Evolutionary conservation across 2,113 vertebrate species (phyloP).

Genomic region (Centropus bengalensis): DNA sequence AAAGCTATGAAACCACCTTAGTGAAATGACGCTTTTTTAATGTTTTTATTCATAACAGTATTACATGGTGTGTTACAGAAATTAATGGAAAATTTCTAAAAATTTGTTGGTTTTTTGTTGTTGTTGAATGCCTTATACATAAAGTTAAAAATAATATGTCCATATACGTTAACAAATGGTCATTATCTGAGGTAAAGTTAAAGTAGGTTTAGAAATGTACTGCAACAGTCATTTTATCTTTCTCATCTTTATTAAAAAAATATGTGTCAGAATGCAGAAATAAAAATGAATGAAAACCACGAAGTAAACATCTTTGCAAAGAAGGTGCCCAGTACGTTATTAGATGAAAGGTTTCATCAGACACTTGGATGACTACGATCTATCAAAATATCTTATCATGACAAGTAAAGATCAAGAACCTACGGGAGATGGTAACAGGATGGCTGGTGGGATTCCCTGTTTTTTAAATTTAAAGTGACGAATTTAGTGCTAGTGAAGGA

Average conservation of each 20-base stretch:
- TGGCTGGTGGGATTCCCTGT: constrained; percentile 80
- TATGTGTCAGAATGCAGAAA: constrained; percentile 81
- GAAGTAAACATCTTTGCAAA: constrained; percentile 81
- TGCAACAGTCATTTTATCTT: constrained; percentile 89
- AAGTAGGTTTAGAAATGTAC: constrained; percentile 95
- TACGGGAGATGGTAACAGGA: constrained; percentile 65
- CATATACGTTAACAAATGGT: constrained; percentile 92
- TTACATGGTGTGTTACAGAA: constrained; percentile 96
- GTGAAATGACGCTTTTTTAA: constrained; percentile 72
- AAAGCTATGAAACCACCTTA: constrained; percentile 18
- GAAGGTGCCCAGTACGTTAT: constrained; percentile 79
- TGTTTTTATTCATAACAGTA: constrained; percentile 98
- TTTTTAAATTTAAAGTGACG: constrained; percentile 85
- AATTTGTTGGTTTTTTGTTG: constrained; percentile 76
- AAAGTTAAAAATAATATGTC: constrained; percentile 97
- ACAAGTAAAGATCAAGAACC: constrained; percentile 68
- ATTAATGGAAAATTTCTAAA: constrained; percentile 93
- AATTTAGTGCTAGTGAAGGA: constrained; percentile 80
- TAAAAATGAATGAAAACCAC: constrained; percentile 79
- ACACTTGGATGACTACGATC: constrained; percentile 73
- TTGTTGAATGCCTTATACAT: constrained; percentile 86
- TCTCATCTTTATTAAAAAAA: constrained; percentile 87
- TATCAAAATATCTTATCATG: constrained; percentile 75
- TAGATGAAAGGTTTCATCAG: constrained; percentile 72
- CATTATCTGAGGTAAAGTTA: constrained; percentile 97